These are phyloP conservation scores for Zootermopsis nevadensis DNA, from an alignment of 2,888 invertebrate genomes.

Conservation along the genomic window DNA sequence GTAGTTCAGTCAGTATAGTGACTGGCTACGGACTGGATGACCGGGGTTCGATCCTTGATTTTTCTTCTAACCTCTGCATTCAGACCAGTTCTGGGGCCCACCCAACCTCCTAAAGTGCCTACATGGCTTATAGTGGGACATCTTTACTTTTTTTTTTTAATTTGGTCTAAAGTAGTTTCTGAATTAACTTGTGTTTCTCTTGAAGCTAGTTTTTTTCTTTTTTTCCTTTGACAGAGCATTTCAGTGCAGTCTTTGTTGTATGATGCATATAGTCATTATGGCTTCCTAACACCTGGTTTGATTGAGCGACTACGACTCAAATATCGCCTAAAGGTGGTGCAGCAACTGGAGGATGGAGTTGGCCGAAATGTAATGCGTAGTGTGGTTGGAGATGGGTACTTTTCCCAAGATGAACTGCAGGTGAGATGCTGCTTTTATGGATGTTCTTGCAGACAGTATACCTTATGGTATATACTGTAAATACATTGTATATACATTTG, in stretches of 20 bases:
- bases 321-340: slow-evolving; percentile 91
- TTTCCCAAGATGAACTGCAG: slow-evolving; percentile 74
- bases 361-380: slow-evolving; percentile 91
- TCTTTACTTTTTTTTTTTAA: too few species aligned
- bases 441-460: too few species aligned
- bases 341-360: slow-evolving; percentile 90
- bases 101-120: too few species aligned
- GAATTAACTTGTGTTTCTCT: not conserved
- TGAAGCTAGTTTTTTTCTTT: not conserved
- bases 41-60: too few species aligned
- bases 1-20: too few species aligned
- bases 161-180: too few species aligned
- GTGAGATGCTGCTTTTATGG: slow-evolving; percentile 57
- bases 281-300: slow-evolving; percentile 82
- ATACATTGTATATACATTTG: too few species aligned
- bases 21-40: too few species aligned
- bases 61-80: too few species aligned
- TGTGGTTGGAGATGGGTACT: slow-evolving; percentile 76
- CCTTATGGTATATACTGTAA: too few species aligned
- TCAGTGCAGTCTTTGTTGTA: slow-evolving; percentile 86
- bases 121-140: too few species aligned
- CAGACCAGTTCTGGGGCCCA: too few species aligned
- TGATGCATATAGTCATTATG: slow-evolving; percentile 86
- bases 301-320: slow-evolving; percentile 93
- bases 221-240: slow-evolving; percentile 70